Percentiles rank a stretch among this genome's conserved stretches.
phyloP scores from a whole-genome alignment of 2,888 invertebrate species.

The Boloria euphrosyne region DNA sequence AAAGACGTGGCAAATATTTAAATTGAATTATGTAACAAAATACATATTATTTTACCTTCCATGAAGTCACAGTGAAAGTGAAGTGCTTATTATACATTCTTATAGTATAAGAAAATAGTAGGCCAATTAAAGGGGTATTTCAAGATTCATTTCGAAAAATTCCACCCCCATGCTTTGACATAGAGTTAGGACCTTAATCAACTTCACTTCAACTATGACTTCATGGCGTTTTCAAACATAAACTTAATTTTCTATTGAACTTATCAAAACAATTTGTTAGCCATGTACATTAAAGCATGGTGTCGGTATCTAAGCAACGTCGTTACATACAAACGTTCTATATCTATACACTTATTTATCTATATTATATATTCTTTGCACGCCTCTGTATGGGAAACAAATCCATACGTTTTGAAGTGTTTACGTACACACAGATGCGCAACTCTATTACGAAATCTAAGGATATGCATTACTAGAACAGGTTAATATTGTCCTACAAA shows the following conservation, averaged over 20 bases:
- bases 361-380: conserved; percentile 46
- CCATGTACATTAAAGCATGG: not conserved
- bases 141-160: no score
- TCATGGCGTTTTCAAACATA: no score
- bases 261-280: not conserved
- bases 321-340: conserved; percentile 58
- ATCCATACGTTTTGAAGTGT: conserved; percentile 15
- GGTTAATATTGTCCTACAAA: conserved; percentile 76
- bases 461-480: conserved; percentile 81
- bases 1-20: no score
- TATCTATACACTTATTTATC: conserved; percentile 57
- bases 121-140: no score
- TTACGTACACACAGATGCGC: conserved; percentile 3
- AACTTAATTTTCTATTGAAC: not conserved
- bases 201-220: no score
- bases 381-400: conserved; percentile 33
- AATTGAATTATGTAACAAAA: no score
- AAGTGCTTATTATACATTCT: no score
- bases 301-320: conserved; percentile 10
- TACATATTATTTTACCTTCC: no score
- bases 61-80: no score
- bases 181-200: no score
- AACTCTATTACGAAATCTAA: conserved; percentile 67
- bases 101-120: no score
- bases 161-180: no score